These are phyloP conservation scores for Copsychus sechellarum DNA, from an alignment of 2,113 vertebrate species.

Conservation along the genomic window DNA sequence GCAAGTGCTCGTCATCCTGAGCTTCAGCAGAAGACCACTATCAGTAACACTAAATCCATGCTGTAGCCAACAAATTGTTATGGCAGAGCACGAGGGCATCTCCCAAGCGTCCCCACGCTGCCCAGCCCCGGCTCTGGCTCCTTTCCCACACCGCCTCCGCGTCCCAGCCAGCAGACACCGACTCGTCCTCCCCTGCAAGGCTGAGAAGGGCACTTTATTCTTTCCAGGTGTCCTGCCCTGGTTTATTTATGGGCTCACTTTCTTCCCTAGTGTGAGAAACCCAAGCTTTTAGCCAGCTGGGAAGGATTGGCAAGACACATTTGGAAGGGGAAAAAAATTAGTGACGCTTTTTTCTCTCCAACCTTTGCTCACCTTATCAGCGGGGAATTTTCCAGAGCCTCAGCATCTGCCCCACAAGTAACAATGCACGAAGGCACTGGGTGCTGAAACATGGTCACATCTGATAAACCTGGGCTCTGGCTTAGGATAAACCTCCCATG, in stretches of 20 bases:
- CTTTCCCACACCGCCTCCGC: neutral
- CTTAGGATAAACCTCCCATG: neutral
- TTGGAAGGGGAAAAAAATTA: conserved; percentile 62
- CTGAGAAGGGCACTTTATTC: conserved; percentile 70
- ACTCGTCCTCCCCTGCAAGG: conserved; percentile 47
- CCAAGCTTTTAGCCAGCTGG: conserved; percentile 77
- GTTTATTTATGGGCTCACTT: conserved; percentile 77
- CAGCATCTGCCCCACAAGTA: conserved; percentile 4
- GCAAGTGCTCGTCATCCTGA: neutral
- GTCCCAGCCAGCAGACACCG: conserved; percentile 17
- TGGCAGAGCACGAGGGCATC: neutral
- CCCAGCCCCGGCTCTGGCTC: neutral
- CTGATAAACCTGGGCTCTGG: conserved; percentile 7
- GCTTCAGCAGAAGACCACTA: neutral
- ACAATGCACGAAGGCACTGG: rapidly evolving
- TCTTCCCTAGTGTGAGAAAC: conserved; percentile 70
- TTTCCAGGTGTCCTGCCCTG: conserved; percentile 76
- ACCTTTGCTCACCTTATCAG: conserved; percentile 45
- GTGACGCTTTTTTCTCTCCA: conserved; percentile 27
- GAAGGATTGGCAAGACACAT: conserved; percentile 67
- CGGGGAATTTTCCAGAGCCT: conserved; percentile 53
- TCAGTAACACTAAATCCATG: neutral
- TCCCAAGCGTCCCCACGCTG: neutral
- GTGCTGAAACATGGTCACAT: neutral
- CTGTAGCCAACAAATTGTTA: neutral